Base-by-base conservation (phyloP, 2,797 vertebrate genomes). In the Lates japonicus region DNA sequence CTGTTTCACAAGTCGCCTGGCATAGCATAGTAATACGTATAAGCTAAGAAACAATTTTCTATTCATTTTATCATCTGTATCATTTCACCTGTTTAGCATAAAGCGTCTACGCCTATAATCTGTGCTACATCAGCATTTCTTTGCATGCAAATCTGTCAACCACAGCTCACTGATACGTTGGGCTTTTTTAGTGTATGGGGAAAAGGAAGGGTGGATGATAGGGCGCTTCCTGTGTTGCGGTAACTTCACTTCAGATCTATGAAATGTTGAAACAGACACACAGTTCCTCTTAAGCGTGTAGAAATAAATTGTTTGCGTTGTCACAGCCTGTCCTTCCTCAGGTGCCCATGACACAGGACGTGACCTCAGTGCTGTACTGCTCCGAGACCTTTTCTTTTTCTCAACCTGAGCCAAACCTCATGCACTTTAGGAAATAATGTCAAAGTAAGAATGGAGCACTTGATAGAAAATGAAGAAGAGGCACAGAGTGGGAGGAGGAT, bases 201-300 rank as follows among this genome's bases (percentile, higher is more conserved):
- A 51, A 85, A 76, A 85, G 91, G 89, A 89, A 90, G 87, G 82
- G 87, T 83, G 88, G 72, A 69, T 85, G 70, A 84, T 3, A 14
- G 12, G 35, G 60, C 31, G 39, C 76, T 88, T 94, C 92, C 93
- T 93, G 89, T 90, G 65, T 63, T 81, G 82, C 9, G 11, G 17
- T 67, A 86, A 70, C 73, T 76, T 83, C 74, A 81, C 67, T 57
- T 77, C 80, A 78, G 31, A 66, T 81, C 48, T 82, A 22, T 61
- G n/a, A 81, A 49, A 76, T 89, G 82, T 77, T 73, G 72, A 83
- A 89, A 90, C 65, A 39, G 29, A 70, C 35, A 48, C 6, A 1
- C 19, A 79, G 80, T 89, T 92, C 85, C 85, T 84, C 76, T 85
- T 82, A 8, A 62, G 4, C 20, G 14, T 48, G 39, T 22, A 6